Conservation (phyloP, 2,113 vertebrate species). For the Hemiprocne comata region DNA sequence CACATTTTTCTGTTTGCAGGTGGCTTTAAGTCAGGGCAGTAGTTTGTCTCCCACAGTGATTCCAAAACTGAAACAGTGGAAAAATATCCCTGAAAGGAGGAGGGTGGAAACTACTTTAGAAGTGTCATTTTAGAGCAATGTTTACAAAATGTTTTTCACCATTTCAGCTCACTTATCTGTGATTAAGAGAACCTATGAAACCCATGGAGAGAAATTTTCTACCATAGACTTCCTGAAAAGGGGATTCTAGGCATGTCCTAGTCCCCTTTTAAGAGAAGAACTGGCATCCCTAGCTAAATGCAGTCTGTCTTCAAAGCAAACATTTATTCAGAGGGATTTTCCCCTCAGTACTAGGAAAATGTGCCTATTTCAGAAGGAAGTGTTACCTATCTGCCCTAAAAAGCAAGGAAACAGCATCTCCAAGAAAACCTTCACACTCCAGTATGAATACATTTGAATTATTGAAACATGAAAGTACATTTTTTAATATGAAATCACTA, state of each 20-base stretch:
- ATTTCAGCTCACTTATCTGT: background rate
- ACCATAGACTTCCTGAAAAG: background rate
- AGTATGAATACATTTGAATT: background rate
- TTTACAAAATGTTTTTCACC: background rate
- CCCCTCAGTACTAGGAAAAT: background rate
- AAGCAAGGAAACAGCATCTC: background rate
- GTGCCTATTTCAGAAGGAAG: background rate
- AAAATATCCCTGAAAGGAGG: background rate
- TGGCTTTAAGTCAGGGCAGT: background rate
- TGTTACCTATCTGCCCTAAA: background rate
- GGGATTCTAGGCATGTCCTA: background rate
- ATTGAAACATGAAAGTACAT: background rate
- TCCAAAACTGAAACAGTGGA: background rate
- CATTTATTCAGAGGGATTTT: background rate
- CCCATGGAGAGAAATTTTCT: background rate
- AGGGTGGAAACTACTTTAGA: background rate
- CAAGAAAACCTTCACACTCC: background rate
- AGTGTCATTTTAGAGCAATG: background rate
- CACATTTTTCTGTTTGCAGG: background rate
- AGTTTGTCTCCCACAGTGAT: background rate
- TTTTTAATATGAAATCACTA: background rate
- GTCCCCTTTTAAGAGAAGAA: background rate
- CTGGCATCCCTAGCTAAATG: background rate
- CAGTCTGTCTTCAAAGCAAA: background rate
- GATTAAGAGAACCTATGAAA: background rate